A percentile compares a stretch with the other conserved stretches of the same genome.
phyloP scores from a whole-genome alignment of 2,888 invertebrate species.

The Oscheius sp. region DNA sequence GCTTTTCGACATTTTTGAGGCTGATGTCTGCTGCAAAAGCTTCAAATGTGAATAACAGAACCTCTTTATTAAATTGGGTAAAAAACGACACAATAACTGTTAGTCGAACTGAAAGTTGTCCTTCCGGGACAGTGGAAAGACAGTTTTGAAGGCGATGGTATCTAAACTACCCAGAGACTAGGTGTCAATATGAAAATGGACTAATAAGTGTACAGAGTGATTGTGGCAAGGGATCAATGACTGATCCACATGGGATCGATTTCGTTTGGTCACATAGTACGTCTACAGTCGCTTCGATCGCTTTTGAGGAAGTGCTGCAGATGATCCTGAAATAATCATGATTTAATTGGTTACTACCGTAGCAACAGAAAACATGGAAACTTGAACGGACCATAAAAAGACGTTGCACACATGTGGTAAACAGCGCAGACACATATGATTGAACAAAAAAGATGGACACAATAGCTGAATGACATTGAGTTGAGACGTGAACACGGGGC shows the following conservation, averaged over 20 bases:
- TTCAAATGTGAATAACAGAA: conserved; percentile 22
- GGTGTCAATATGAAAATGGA: conserved; percentile 11
- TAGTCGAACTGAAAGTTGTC: conserved; percentile 18
- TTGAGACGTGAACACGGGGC: neutral
- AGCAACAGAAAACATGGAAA: conserved; percentile 42
- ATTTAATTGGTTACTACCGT: neutral
- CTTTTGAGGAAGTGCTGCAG: conserved; percentile 62
- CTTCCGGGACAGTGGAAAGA: conserved; percentile 35
- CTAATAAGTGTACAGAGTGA: conserved; percentile 32
- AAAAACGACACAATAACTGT: conserved; percentile 20
- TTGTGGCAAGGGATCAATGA: conserved; percentile 35
- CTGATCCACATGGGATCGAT: conserved; percentile 26
- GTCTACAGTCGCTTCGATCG: conserved; percentile 49
- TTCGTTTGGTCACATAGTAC: conserved; percentile 29
- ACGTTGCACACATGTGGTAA: conserved; percentile 14
- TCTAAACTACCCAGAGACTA: conserved; percentile 35
- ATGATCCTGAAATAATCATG: conserved; percentile 45
- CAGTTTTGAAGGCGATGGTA: conserved; percentile 16
- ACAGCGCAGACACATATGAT: conserved; percentile 20
- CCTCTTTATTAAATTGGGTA: conserved; percentile 8
- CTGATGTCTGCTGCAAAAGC: conserved; percentile 61
- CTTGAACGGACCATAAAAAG: conserved; percentile 19
- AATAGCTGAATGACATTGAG: conserved; percentile 11
- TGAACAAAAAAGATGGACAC: conserved; percentile 28
- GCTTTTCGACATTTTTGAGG: conserved; percentile 67